Evolutionary conservation across 2,888 invertebrate genomes (phyloP), one percentile per base, ranked within the genome.

Genomic region (Heteromyza rotundicornis): DNA sequence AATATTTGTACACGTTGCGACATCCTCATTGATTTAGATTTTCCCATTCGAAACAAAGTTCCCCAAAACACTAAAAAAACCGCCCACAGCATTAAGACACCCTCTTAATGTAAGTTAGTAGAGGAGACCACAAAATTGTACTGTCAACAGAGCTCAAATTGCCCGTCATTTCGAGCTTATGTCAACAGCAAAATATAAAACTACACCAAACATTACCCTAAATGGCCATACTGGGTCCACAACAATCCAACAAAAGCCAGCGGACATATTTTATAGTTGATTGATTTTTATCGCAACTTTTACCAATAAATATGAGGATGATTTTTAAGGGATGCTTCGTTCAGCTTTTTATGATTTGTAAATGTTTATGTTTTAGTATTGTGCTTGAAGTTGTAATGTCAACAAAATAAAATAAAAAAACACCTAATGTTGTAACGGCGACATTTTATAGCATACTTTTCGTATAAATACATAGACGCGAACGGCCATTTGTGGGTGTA

Each of bases 331-430:
- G 40, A n/a, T 40, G 14, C n/a, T 10, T 32, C 54, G n/a, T 58
- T 57, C 55, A 53, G 47, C 63, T 14, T 72, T 75, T 75, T 75
- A 77, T 76, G 76, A 69, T 77, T 77, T 73, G 72, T 67, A 73
- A 75, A 75, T 75, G 74, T 77, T 75, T 71, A 64, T 64, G 20
- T 64, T 67, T 65, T 65, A 64, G 19, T 19, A 19, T 47, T 47
- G 47, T 62, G 50, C 8, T 8, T 12, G 2, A 5, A 44, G 44
- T 19, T 7, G 50, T 50, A 50, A 50, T 19, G 23, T 12, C 20
- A 50, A 50, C 50, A 50, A 12, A 50, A n/a, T 5, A 50, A 50
- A 10, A 20, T 8, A 8, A 50, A 50, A n/a, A 17, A 23, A 16
- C 16, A 17, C 14, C 5, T 24, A 44, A 23, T 47, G 40, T 24